These are phyloP conservation scores for Tuta absoluta DNA, from an alignment of 2,888 invertebrate species.

Conservation along the genomic window DNA sequence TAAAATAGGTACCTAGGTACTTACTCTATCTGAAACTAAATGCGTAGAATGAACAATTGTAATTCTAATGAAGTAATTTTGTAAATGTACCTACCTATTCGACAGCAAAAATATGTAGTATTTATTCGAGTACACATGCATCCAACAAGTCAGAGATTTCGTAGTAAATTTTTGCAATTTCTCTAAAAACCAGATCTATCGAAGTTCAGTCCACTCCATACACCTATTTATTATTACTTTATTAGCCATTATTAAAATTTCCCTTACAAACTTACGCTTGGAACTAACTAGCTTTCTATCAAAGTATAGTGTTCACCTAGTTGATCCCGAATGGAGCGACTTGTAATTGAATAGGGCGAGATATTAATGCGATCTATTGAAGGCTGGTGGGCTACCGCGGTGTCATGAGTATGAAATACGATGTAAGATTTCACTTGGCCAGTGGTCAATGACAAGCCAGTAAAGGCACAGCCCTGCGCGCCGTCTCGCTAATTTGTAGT, in stretches of 20 bases:
- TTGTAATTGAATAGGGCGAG: slow-evolving; percentile 35
- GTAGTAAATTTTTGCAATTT: background rate
- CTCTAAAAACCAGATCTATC: slow-evolving; percentile 5
- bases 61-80: no score
- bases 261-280: slow-evolving; percentile 5
- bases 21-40: no score
- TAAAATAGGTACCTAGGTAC: no score
- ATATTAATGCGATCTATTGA: slow-evolving; percentile 36
- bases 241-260: background rate
- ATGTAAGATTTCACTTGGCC: background rate
- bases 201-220: background rate
- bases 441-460: background rate
- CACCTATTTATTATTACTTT: background rate
- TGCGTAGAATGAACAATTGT: no score
- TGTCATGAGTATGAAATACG: slow-evolving; percentile 25
- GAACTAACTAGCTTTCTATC: slow-evolving; percentile 17
- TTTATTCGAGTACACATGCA: no score
- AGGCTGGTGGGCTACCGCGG: slow-evolving; percentile 34
- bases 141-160: no score
- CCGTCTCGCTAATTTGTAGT: no score
- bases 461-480: no score
- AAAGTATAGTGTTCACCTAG: slow-evolving; percentile 27
- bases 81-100: no score
- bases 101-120: no score
- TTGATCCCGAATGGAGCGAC: slow-evolving; percentile 26